Base-by-base conservation (phyloP, 2,113 vertebrate genomes). In the Dromas ardeola region DNA sequence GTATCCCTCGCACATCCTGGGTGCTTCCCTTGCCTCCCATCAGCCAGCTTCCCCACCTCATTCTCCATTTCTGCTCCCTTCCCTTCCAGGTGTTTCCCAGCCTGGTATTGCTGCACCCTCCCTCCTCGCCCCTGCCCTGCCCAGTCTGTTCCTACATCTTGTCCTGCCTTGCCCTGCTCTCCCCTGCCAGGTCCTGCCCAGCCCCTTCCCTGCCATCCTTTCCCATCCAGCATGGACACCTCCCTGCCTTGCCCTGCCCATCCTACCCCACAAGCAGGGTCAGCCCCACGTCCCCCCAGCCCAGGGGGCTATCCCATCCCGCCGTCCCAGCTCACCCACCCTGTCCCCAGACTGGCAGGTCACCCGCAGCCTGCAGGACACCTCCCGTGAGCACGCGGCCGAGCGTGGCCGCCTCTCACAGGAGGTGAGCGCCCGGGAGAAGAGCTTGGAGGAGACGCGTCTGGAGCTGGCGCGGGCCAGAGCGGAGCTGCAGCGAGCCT, bases 291-390 rank as follows among this genome's bases (percentile, higher is more conserved):
- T 32, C 12, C 19, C 23, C 15, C 13, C 9, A n/a, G 10, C 43
- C 23, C 0, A 0, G 25, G 45, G 13, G 20, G 47, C n/a, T n/a
- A n/a, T n/a, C n/a, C n/a, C n/a, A n/a, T n/a, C 47, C 10, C 11
- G 47, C 38, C 14, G 38, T 10, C 22, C 49, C 40, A 13, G 43
- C 76, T 91, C 40, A 29, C 20, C 6, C 6, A 0, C 12, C 17
- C 13, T 72, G 56, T 93, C 66, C 70, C 85, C 88, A 95, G 92
- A 96, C 86, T 95, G 93, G 96, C 94, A 96, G 94, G 66, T 76
- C 4, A n/a, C 88, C 67, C 92, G 23, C 66, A 79, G 43, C 19
- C 81, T 95, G 81, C 52, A 1, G 79, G 79, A 92, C 2, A 11
- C 47, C 15, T 69, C 90, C 43, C 94, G 6, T 0, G 4, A 74